Evolutionary conservation across 2,113 vertebrate genomes (phyloP).

Genomic region (Gobio gobio): DNA sequence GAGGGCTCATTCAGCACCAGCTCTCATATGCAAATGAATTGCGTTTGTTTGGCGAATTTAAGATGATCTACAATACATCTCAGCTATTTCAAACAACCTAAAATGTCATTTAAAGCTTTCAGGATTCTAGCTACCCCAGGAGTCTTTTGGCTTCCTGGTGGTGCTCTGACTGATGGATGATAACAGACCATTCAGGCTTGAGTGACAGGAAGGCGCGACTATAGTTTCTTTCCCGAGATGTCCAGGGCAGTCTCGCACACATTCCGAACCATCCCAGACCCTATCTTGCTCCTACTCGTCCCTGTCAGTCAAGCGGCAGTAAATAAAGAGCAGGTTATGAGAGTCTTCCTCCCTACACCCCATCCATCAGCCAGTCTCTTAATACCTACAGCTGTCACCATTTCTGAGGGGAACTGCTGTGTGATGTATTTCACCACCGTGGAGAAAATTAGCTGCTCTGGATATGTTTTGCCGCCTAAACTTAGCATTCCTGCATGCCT

Average conservation of each 20-base stretch:
- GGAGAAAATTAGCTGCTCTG: conserved; percentile 61
- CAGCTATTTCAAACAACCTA: neutral
- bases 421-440: conserved; percentile 58
- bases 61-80: neutral
- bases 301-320: conserved; percentile 70
- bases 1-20: conserved; percentile 1
- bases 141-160: conserved; percentile 17
- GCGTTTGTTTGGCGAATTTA: neutral
- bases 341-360: conserved; percentile 69
- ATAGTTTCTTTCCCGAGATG: neutral
- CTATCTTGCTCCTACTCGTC: conserved; percentile 22
- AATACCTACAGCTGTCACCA: conserved; percentile 75
- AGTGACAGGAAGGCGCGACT: conserved; percentile 35
- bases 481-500: conserved; percentile 57
- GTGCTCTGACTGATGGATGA: conserved; percentile 36
- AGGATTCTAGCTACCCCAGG: conserved; percentile 16
- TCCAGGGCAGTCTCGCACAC: conserved; percentile 22
- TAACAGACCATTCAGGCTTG: conserved; percentile 40
- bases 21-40: neutral
- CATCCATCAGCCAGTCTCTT: conserved; percentile 74
- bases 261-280: neutral
- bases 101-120: conserved; percentile 8
- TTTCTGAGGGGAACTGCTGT: conserved; percentile 54
- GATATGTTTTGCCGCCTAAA: conserved; percentile 52
- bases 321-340: conserved; percentile 75